Evolutionary conservation across 2,797 vertebrate species (phyloP).

Genomic region (Bryconaethiops microstoma): DNA sequence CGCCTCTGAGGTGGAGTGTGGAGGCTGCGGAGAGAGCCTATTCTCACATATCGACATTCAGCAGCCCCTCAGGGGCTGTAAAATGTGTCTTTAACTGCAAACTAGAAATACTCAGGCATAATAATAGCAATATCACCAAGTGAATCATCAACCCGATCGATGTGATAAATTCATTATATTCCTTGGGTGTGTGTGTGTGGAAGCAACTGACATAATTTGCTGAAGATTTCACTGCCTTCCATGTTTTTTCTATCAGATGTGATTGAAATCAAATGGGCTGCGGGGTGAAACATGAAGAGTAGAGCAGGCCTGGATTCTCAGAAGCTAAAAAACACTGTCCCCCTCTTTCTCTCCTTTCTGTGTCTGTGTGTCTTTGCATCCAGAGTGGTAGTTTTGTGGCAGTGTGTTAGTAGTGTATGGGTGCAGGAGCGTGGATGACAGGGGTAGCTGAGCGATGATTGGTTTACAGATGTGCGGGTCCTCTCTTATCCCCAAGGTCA

Average conservation of each 20-base stretch:
- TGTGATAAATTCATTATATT: conserved; percentile 59
- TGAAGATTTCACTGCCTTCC: conserved; percentile 25
- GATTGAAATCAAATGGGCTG: conserved; percentile 49
- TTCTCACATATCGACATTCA: conserved; percentile 54
- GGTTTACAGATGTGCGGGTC: conserved; percentile 91
- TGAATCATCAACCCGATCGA: conserved; percentile 63
- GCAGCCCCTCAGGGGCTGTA: conserved; percentile 59
- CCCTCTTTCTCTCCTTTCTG: conserved; percentile 54
- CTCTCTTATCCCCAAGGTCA: conserved; percentile 91
- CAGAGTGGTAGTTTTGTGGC: conserved; percentile 70
- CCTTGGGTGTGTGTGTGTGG: not conserved
- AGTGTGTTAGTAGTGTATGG: conserved; percentile 69
- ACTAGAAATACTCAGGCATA: conserved; percentile 61
- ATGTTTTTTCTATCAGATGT: conserved; percentile 40
- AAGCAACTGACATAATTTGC: conserved; percentile 37
- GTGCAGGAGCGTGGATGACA: conserved; percentile 87
- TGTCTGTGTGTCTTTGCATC: conserved; percentile 65
- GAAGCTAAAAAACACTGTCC: conserved; percentile 39
- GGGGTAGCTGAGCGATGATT: conserved; percentile 88
- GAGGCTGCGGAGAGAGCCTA: conserved; percentile 25
- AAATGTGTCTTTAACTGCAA: conserved; percentile 63
- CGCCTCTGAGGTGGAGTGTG: conserved; percentile 18
- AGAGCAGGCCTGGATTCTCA: conserved; percentile 21
- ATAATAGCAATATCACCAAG: conserved; percentile 61
- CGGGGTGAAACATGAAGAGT: conserved; percentile 29